Evolutionary conservation across 2,888 invertebrate species (phyloP), one percentile per base, ranked within the genome.

Genomic region (Parochlus steinenii): DNA sequence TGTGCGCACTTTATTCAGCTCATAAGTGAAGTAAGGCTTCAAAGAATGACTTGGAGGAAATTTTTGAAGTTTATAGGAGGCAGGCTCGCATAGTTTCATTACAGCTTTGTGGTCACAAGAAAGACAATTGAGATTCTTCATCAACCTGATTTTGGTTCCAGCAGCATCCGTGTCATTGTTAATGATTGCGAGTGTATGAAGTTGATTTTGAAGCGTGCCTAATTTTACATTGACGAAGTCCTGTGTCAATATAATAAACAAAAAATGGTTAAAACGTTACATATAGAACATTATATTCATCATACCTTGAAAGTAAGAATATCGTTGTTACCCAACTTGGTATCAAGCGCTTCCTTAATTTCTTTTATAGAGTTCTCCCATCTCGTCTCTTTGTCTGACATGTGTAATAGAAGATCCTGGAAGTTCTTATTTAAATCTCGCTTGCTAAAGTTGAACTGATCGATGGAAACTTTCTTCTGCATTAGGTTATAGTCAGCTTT

Each of bases 41-140:
- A 78, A 66, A 24, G 70, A 72, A 19, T 63, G 55, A 1, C 56
- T 56, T 1, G 69, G 66, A 1, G 72, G 68, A 42, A 76, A 47
- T 1, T 67, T 58, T 5, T 64, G 63, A 23, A 64, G 50, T 18
- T 58, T 54, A 0, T 69, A 66, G 28, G 57, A 50, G 1, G 63
- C 48, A 1, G 62, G 48, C 16, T 69, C 62, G 11, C 72, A 64
- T 49, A 64, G 68, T 15, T 61, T 56, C 80, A 82, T 81, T 4
- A 76, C 67, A 2, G 73, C 79, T 17, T 73, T 67, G 22, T 74
- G 74, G 46, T 81, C 77, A 47, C 82, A 82, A 1, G 80, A 78
- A 46, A 82, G 66, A 48, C 81, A 82, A 44, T 76, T 73, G 11
- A 81, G 66, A 44, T 79, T 71, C 45, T 74, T 76, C 12, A 81